Evolutionary conservation across 2,113 vertebrate genomes (phyloP).

Genomic region (Heterotis niloticus): DNA sequence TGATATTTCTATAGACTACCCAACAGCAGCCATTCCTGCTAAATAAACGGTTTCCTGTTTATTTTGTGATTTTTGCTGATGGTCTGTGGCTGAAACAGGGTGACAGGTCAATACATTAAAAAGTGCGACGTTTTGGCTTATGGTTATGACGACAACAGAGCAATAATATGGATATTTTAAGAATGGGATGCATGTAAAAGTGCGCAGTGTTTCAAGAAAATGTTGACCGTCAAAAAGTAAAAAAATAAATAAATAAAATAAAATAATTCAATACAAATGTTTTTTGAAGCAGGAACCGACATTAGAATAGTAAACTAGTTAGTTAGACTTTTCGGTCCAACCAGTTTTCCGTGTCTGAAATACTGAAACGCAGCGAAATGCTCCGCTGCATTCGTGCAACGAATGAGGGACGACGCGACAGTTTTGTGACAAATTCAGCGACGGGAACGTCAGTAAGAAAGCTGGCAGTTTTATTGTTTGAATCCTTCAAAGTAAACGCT

Average conservation of each 20-base stretch:
- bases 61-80: neutral
- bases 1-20: too few species aligned
- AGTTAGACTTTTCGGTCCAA: neutral
- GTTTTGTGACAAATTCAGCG: slow-evolving; percentile 15
- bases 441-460: slow-evolving; percentile 15
- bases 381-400: neutral
- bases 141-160: too few species aligned
- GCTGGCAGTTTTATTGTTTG: slow-evolving; percentile 18
- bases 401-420: slow-evolving; percentile 9
- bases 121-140: neutral
- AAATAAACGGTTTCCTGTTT: neutral
- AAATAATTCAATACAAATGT: neutral
- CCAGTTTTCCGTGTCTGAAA: neutral
- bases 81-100: too few species aligned
- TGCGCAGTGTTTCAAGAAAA: neutral
- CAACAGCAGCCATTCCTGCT: neutral
- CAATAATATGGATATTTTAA: neutral
- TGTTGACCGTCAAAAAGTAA: neutral
- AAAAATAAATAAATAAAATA: neutral
- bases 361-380: slow-evolving; percentile 5
- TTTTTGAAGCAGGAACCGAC: neutral
- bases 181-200: too few species aligned
- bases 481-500: slow-evolving; percentile 19
- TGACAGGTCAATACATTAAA: neutral
- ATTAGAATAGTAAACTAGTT: neutral